Conservation (phyloP, 2,113 vertebrate genomes). For the Corythornis madagascariensis region DNA sequence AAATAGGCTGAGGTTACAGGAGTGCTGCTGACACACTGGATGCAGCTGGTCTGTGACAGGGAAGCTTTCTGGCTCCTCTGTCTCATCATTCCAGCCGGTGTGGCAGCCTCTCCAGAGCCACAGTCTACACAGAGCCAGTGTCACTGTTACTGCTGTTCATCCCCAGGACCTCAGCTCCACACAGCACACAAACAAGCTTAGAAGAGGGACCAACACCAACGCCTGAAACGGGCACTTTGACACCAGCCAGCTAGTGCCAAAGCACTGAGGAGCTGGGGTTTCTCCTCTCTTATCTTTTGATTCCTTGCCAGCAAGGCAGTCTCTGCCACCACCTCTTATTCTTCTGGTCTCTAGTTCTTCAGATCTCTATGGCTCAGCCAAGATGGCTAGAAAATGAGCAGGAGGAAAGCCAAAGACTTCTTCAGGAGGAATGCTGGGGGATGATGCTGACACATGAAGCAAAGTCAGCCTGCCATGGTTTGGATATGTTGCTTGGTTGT, state of each 20-base stretch:
- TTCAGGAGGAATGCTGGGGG: background rate
- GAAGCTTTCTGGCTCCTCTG: background rate
- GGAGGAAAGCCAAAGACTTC: background rate
- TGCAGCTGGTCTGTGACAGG: background rate
- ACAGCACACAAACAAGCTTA: background rate
- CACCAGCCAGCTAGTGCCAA: background rate
- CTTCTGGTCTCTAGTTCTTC: background rate
- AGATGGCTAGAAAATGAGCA: background rate
- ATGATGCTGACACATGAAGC: background rate
- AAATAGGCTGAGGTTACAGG: background rate
- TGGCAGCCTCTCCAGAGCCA: background rate
- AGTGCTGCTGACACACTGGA: rapidly evolving
- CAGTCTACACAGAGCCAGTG: background rate
- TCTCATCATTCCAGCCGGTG: background rate
- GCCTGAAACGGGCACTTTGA: background rate
- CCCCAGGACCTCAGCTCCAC: background rate
- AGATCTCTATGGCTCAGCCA: background rate
- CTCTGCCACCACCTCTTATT: background rate
- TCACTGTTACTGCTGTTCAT: background rate
- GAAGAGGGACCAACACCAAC: background rate
- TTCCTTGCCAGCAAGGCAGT: background rate
- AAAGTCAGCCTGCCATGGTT: background rate
- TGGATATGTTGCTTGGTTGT: background rate
- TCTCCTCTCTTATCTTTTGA: background rate
- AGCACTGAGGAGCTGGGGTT: background rate